Conservation (phyloP, 2,888 invertebrate species). For the Mylabris sibirica region DNA sequence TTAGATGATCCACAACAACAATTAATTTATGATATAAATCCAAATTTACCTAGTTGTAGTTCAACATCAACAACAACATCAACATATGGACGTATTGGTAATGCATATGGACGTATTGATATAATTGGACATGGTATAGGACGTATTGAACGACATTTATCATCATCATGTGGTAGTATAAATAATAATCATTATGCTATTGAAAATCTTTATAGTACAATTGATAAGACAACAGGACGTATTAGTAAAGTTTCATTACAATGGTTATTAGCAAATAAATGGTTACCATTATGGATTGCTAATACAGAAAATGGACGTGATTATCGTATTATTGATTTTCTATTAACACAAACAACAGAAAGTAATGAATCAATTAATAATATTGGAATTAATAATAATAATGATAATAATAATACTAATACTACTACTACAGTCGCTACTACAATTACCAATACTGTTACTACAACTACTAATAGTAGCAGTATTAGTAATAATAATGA, state of each 20-base stretch:
- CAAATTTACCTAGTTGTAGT: constrained; percentile 51
- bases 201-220: constrained; percentile 59
- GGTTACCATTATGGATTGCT: constrained; percentile 71
- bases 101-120: constrained; percentile 65
- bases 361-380: constrained; percentile 46
- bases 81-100: constrained; percentile 59
- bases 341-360: constrained; percentile 54
- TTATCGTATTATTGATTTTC: constrained; percentile 57
- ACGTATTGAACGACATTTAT: constrained; percentile 68
- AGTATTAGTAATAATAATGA: neutral
- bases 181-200: constrained; percentile 61
- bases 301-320: constrained; percentile 63
- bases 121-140: constrained; percentile 64
- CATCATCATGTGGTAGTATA: constrained; percentile 71
- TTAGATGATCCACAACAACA: constrained; percentile 39
- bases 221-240: constrained; percentile 57
- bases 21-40: constrained; percentile 49
- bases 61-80: constrained; percentile 55
- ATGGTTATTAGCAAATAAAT: constrained; percentile 73
- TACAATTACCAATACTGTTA: neutral
- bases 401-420: neutral
- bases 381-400: constrained; percentile 29
- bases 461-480: neutral
- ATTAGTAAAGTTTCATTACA: constrained; percentile 71
- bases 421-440: neutral